phyloP scores from a whole-genome alignment of 1,140 invertebrate genomes.

The Cryptotermes secundus region DNA sequence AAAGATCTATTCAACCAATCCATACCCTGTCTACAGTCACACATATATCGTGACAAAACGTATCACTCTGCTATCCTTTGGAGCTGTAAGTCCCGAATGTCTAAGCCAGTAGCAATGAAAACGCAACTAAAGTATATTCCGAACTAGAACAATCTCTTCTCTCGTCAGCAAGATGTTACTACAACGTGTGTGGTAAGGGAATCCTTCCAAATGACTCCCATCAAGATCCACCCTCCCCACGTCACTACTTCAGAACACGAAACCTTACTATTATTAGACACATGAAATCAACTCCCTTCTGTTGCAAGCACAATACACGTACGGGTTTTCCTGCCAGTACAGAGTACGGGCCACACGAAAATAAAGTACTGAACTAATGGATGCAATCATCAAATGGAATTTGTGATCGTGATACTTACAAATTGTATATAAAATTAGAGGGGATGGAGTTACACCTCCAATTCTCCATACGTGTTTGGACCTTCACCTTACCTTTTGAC shows the following conservation, averaged over 20 bases:
- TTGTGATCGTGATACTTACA: too few relatives aligned
- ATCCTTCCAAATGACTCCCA: constrained; percentile 10
- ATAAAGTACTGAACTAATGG: background rate
- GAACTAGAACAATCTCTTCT: background rate
- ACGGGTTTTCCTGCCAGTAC: background rate
- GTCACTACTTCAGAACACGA: background rate
- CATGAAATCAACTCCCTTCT: background rate
- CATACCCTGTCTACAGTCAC: too few relatives aligned
- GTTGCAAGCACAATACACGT: background rate
- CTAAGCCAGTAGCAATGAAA: too few relatives aligned
- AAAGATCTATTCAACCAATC: too few relatives aligned
- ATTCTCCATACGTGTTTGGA: too few relatives aligned
- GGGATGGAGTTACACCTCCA: too few relatives aligned
- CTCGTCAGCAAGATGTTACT: background rate
- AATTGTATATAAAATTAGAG: too few relatives aligned
- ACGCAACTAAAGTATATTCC: too few relatives aligned
- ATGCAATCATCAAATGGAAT: background rate
- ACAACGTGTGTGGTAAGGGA: constrained; percentile 9
- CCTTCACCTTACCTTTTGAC: too few relatives aligned
- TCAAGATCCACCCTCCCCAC: background rate
- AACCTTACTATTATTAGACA: constrained; percentile 2
- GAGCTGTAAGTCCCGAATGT: too few relatives aligned
- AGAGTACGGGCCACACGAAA: background rate
- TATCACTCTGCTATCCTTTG: too few relatives aligned
- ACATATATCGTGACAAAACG: too few relatives aligned